Evolutionary conservation across 2,113 vertebrate species (phyloP).

Genomic region (Salvelinus sp.): DNA sequence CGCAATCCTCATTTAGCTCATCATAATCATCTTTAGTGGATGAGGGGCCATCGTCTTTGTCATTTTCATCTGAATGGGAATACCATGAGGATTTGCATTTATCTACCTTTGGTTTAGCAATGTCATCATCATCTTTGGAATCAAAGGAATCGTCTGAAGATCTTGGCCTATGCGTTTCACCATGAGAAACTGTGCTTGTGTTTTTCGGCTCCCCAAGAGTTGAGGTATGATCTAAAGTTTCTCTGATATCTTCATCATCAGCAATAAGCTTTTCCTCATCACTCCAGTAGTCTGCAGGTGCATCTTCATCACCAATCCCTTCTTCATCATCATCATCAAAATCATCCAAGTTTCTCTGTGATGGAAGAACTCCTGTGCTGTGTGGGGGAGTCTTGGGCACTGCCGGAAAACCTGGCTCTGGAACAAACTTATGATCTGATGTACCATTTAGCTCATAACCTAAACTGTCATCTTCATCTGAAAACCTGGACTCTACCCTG

Average conservation of each 20-base stretch:
- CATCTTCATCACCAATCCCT: slow-evolving; percentile 26
- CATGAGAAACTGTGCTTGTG: neutral
- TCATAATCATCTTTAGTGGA: slow-evolving; percentile 5
- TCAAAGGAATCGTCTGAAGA: slow-evolving; percentile 11
- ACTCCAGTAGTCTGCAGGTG: slow-evolving; percentile 23
- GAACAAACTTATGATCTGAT: slow-evolving; percentile 15
- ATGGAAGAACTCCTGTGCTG: neutral
- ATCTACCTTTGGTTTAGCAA: neutral
- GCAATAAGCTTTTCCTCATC: slow-evolving; percentile 14
- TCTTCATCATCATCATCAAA: slow-evolving; percentile 19
- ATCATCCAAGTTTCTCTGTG: slow-evolving; percentile 4
- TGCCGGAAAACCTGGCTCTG: neutral
- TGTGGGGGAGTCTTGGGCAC: neutral
- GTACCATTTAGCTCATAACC: slow-evolving; percentile 29
- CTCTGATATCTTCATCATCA: slow-evolving; percentile 31
- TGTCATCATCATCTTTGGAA: slow-evolving; percentile 15
- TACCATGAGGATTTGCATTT: slow-evolving; percentile 60
- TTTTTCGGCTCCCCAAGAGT: slow-evolving; percentile 18
- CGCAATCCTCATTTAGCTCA: slow-evolving; percentile 2
- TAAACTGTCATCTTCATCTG: slow-evolving; percentile 70
- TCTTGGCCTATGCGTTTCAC: neutral
- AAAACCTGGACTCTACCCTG: slow-evolving; percentile 68
- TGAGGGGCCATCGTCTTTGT: slow-evolving; percentile 10
- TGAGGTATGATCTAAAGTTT: neutral
- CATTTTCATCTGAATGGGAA: slow-evolving; percentile 53